Conservation (phyloP, 2,797 vertebrate species). For the Choloepus didactylus region DNA sequence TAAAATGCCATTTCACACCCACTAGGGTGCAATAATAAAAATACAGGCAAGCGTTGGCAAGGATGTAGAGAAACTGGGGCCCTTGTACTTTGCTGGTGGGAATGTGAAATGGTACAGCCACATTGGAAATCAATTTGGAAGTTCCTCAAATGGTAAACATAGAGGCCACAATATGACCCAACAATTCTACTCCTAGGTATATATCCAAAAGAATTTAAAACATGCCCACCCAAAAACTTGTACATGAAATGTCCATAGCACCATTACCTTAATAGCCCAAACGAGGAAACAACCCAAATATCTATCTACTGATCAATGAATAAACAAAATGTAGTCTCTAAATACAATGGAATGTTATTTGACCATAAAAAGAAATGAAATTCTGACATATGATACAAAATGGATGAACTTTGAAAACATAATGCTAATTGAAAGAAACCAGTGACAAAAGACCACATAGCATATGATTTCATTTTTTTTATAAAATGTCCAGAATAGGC, state of each 20-base stretch:
- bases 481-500: background rate
- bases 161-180: background rate
- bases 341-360: background rate
- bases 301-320: background rate
- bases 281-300: background rate
- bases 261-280: background rate
- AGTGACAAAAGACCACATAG: background rate
- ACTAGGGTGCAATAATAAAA: background rate
- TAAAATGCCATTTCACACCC: background rate
- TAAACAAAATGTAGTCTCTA: background rate
- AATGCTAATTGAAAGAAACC: background rate
- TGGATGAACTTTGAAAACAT: background rate
- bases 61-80: background rate
- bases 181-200: background rate
- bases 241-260: background rate
- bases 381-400: background rate
- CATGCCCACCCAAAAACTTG: background rate
- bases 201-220: background rate
- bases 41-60: background rate
- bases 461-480: background rate
- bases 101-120: background rate
- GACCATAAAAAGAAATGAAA: slow-evolving; percentile 8
- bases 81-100: background rate
- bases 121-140: background rate
- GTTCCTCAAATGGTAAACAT: background rate